These are phyloP conservation scores for Platypus cylindrus DNA, from an alignment of 2,888 invertebrate genomes.

Conservation along the genomic window DNA sequence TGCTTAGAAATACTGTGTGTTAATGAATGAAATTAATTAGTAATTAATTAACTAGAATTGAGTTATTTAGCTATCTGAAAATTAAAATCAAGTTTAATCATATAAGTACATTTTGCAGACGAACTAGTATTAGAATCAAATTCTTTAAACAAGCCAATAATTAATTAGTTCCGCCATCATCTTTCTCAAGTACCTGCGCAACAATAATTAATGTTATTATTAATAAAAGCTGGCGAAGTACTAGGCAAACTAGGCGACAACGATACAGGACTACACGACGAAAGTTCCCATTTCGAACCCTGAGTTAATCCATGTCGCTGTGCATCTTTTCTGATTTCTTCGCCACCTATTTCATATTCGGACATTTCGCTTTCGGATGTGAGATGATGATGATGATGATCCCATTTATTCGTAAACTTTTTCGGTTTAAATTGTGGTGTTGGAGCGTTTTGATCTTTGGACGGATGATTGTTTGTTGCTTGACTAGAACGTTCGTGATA, in stretches of 20 bases:
- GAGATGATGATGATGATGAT: too few species aligned
- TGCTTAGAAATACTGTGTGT: too few species aligned
- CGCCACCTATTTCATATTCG: slow-evolving; percentile 43
- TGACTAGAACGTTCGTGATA: too few species aligned
- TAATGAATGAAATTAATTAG: too few species aligned
- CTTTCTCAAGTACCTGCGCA: slow-evolving; percentile 28
- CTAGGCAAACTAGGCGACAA: slow-evolving; percentile 47
- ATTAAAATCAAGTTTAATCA: too few species aligned
- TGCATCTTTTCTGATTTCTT: slow-evolving; percentile 29
- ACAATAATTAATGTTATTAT: too few species aligned
- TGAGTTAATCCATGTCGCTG: slow-evolving; percentile 25
- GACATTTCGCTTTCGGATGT: slow-evolving; percentile 51
- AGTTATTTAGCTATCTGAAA: too few species aligned
- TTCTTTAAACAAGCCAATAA: too few species aligned
- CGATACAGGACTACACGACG: slow-evolving; percentile 44
- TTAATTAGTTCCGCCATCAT: too few species aligned
- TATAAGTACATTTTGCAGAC: too few species aligned
- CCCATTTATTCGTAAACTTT: slow-evolving; percentile 44
- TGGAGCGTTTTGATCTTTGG: slow-evolving; percentile 14
- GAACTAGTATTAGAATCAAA: too few species aligned
- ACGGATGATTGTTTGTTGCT: slow-evolving; percentile 30
- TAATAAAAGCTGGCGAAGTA: slow-evolving; percentile 42
- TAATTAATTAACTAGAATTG: too few species aligned
- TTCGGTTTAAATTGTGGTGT: slow-evolving; percentile 33
- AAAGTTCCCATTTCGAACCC: slow-evolving; percentile 34